Evolutionary conservation across 2,797 vertebrate species (phyloP), one percentile per base, ranked within the genome.

Genomic region (Leuciscus waleckii): DNA sequence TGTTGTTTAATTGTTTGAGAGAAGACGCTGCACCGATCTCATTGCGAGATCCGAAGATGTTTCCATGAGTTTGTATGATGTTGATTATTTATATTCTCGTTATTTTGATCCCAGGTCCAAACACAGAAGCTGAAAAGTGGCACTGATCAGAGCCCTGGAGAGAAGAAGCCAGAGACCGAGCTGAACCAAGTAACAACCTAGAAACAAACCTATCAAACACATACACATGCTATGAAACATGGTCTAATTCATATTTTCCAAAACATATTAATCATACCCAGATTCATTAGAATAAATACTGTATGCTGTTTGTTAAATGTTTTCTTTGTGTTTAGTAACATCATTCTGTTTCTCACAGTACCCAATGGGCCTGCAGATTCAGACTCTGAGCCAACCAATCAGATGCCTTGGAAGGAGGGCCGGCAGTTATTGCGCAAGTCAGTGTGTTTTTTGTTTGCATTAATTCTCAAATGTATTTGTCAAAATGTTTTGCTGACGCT

Each of bases 91-190:
- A 76, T 56, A 37, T 21, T 43, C 58, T 63, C 41, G 0, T 79
- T 8, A 7, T 65, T 87, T 81, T 86, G 43, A 41, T 86, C 87
- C 81, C 91, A 98, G 97, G 92, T 92, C 96, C 32, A 98, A 98
- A 86, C 97, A 97, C 97, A 98, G 93, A 98, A 98, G 86, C 91
- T 98, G 91, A 98, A 98, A 91, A 96, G 96, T 0, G 97, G 97
- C 85, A 95, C 94, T 1, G 97, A 98, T 79, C 94, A 94, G 88
- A 96, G 94, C 90, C 93, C 94, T 0, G 96, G 95, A 35, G 97
- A 98, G 90, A 97, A 96, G 94, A 98, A 96, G 83, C 86, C 95
- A 84, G 97, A 97, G n/a, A 88, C 93, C 0, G 95, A 95, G 89
- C 94, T 54, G 97, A 98, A 88, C 94, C 93, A 90, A 92, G 97